Evolutionary conservation across 2,888 invertebrate species (phyloP).

Genomic region (Sinhomidia bicolor): DNA sequence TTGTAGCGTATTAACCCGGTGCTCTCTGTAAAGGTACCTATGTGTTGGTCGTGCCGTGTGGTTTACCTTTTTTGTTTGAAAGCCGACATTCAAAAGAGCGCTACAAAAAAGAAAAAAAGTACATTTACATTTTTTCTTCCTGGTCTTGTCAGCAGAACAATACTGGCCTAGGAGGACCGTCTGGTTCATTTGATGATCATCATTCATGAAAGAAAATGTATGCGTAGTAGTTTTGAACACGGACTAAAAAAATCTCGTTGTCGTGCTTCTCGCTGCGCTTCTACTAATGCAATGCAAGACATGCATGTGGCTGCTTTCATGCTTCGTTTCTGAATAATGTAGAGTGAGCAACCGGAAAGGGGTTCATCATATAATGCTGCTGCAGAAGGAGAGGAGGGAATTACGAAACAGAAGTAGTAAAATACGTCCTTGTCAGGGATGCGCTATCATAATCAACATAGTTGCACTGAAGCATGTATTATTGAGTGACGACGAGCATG

Average conservation of each 20-base stretch:
- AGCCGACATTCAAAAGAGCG: slow-evolving; percentile 38
- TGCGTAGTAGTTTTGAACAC: neutral
- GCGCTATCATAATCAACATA: slow-evolving; percentile 15
- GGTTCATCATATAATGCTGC: slow-evolving; percentile 23
- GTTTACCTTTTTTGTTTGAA: slow-evolving; percentile 22
- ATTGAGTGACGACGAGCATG: slow-evolving; percentile 44
- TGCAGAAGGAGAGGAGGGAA: slow-evolving; percentile 11
- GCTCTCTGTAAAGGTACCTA: too few relatives aligned
- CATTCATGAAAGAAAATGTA: slow-evolving; percentile 4
- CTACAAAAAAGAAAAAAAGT: neutral
- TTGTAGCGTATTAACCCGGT: slow-evolving; percentile 34
- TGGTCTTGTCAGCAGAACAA: slow-evolving; percentile 33
- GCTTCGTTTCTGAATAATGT: slow-evolving; percentile 52
- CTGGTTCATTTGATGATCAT: slow-evolving; percentile 31
- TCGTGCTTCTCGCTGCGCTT: neutral
- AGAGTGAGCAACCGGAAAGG: slow-evolving; percentile 49
- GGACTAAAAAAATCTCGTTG: neutral
- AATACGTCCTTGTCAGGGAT: slow-evolving; percentile 46
- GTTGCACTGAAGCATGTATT: slow-evolving; percentile 51
- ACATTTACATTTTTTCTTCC: slow-evolving; percentile 26
- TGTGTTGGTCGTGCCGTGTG: neutral
- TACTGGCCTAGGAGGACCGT: neutral
- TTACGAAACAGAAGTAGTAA: slow-evolving; percentile 20
- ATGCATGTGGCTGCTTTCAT: slow-evolving; percentile 49
- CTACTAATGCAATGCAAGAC: neutral